Base-by-base conservation (phyloP, 2,797 vertebrate species). In the Lagocephalus sceleratus region DNA sequence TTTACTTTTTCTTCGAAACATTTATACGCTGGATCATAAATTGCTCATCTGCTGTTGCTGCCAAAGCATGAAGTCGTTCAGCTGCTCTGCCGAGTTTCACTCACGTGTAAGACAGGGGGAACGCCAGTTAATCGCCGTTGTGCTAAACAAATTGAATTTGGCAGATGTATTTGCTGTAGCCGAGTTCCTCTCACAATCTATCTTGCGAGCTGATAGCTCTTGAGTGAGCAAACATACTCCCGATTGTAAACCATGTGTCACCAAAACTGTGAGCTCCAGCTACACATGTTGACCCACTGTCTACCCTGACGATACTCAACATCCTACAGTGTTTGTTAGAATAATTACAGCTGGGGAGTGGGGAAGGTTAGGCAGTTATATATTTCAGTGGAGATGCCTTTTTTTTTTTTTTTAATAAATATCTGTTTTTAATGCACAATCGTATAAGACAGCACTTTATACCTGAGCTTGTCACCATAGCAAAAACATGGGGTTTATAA, bases 191-290 rank as follows among this genome's bases (percentile, higher is more conserved):
- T 77, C 60, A 17, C 29, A 17, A 20, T 57, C 62, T 29, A 41
- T 40, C 25, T 44, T 50, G 50, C 45, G 57, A 60, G 35, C 63
- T 49, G 49, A 69, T 51, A 32, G 63, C 46, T 20, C 46, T 22
- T 26, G 53, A 66, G 51, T 75, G 66, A 79, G 49, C 62, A 75
- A 76, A 69, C 44, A 65, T 39, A 58, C 45, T 68, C n/a, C 25
- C 17, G 43, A 62, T 77, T 67, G 63, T 39, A 20, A 55, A 67
- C 49, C 23, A 60, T 8, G 40, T 51, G 53, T 63, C n/a, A 52
- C 20, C 51, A 44, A 47, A 32, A 8, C 6, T 35, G 57, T 26
- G 20, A 38, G 46, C 29, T 4, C n/a, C 21, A 0, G 59, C 41
- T 26, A 46, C 43, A 22, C 25, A 35, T 10, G 3, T 35, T 8